Percentiles rank a stretch among this genome's conserved stretches.
These are phyloP conservation scores for Ivindomyrus marchei DNA, from an alignment of 2,113 vertebrate species.

Conservation along the genomic window DNA sequence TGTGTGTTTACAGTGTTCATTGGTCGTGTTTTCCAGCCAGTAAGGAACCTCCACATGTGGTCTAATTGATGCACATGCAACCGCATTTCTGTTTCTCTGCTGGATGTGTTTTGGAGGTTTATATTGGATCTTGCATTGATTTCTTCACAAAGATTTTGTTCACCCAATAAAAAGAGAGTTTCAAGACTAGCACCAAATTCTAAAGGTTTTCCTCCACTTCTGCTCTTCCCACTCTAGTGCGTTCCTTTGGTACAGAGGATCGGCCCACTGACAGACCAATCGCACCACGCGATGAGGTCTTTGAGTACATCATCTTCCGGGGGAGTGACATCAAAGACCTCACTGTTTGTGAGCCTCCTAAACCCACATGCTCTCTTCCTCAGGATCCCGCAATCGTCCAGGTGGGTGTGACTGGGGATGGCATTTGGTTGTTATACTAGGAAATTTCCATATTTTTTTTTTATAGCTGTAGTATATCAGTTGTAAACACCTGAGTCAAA, in stretches of 20 bases:
- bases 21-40: not conserved
- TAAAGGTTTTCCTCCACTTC: not conserved
- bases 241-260: conserved; percentile 94
- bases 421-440: not conserved
- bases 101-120: not conserved
- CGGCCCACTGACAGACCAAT: conserved; percentile 92
- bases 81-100: not conserved
- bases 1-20: not conserved
- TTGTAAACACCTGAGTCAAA: not conserved
- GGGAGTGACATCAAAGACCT: conserved; percentile 97
- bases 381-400: conserved; percentile 99
- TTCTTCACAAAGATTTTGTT: not conserved
- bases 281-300: conserved; percentile 91
- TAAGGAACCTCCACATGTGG: not conserved
- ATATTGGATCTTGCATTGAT: not conserved
- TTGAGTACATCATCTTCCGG: conserved; percentile 95
- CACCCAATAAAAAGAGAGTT: not conserved
- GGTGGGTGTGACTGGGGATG: conserved; percentile 46
- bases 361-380: conserved; percentile 84
- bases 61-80: not conserved
- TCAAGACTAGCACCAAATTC: not conserved
- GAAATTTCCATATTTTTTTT: not conserved
- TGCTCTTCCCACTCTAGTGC: conserved; percentile 55
- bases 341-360: conserved; percentile 94
- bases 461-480: not conserved